Percentiles rank a stretch among this genome's conserved stretches.
phyloP scores from a whole-genome alignment of 1,140 invertebrate genomes.

The Nylanderia fulva region DNA sequence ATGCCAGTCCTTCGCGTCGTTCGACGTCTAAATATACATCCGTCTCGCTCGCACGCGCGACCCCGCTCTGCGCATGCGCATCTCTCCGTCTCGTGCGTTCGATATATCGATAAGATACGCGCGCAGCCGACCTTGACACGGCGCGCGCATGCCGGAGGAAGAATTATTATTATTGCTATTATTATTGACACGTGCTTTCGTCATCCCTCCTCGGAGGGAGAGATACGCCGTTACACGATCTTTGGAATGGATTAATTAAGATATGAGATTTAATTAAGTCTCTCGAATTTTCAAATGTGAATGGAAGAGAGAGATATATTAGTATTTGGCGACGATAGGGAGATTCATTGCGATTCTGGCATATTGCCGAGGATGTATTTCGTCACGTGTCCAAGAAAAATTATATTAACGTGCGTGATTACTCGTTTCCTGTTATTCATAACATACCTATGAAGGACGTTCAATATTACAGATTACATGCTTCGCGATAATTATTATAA shows the following conservation, averaged over 20 bases:
- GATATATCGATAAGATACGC: conserved; percentile 58
- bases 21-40: no score
- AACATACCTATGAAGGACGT: not conserved
- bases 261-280: not conserved
- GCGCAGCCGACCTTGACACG: conserved; percentile 64
- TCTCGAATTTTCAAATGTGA: not conserved
- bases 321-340: not conserved
- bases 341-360: not conserved
- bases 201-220: not conserved
- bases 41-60: no score
- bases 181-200: conserved; percentile 14
- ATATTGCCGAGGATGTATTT: not conserved
- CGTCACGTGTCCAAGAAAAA: not conserved
- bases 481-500: not conserved
- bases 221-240: not conserved
- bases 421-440: not conserved
- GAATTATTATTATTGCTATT: not conserved
- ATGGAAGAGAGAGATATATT: not conserved
- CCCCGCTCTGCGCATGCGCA: no score
- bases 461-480: not conserved
- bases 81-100: not conserved
- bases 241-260: not conserved
- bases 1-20: conserved; percentile 23
- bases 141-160: conserved; percentile 16
- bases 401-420: not conserved